Evolutionary conservation across 2,888 invertebrate species (phyloP).

Genomic region (Lomographa bimaculata): DNA sequence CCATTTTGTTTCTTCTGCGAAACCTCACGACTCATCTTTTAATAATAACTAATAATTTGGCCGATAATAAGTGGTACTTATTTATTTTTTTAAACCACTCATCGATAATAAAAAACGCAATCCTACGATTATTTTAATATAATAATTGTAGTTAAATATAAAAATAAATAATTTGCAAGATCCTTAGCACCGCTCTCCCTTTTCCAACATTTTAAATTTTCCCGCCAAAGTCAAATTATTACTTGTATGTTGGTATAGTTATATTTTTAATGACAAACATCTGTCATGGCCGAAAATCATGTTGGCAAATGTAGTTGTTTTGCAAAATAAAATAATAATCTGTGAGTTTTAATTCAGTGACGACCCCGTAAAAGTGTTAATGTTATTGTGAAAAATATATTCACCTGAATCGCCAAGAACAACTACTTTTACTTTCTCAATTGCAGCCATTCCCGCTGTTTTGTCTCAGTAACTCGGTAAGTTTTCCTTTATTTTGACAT

Average conservation of each 20-base stretch:
- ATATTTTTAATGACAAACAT: constrained; percentile 43
- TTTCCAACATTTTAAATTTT: constrained; percentile 32
- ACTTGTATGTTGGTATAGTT: constrained; percentile 50
- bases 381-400: constrained; percentile 39
- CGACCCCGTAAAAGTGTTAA: constrained; percentile 38
- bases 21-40: too few species aligned
- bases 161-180: too few species aligned
- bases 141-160: too few species aligned
- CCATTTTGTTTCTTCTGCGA: too few species aligned
- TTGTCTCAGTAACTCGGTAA: constrained; percentile 47
- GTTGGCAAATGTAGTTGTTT: constrained; percentile 49
- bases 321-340: constrained; percentile 3
- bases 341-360: constrained; percentile 11
- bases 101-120: too few species aligned
- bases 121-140: too few species aligned
- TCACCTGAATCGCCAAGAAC: constrained; percentile 96
- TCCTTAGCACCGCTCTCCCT: too few species aligned
- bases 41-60: too few species aligned
- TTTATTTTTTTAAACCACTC: too few species aligned
- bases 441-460: constrained; percentile 87
- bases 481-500: constrained; percentile 58
- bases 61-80: too few species aligned
- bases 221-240: constrained; percentile 41
- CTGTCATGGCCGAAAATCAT: constrained; percentile 66
- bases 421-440: constrained; percentile 95